Conservation (phyloP, 1,140 invertebrate genomes). For the Papilio glaucus region DNA sequence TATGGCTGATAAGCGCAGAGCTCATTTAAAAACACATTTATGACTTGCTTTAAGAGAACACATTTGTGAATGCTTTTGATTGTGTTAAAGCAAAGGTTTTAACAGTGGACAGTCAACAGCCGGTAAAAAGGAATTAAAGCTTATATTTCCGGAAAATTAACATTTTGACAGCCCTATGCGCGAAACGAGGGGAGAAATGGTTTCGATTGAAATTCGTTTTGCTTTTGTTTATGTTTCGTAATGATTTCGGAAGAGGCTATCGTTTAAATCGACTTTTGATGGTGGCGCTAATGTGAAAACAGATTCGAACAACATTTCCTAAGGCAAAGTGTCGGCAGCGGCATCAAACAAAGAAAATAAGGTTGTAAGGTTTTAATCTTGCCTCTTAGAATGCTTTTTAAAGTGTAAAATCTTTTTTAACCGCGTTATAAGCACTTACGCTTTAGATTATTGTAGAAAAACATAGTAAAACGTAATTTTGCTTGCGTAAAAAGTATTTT, state of each 20-base stretch:
- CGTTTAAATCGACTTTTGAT: conserved; percentile 30
- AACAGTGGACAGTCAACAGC: too few relatives aligned
- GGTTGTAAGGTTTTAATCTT: too few relatives aligned
- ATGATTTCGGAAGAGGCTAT: conserved; percentile 29
- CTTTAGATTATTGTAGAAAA: too few relatives aligned
- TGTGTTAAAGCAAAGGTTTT: neutral
- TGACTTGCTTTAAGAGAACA: neutral
- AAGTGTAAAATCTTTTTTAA: too few relatives aligned
- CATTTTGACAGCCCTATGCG: neutral
- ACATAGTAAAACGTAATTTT: too few relatives aligned
- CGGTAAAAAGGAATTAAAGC: too few relatives aligned
- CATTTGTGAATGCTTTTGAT: neutral
- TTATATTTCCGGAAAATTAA: too few relatives aligned
- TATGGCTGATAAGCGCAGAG: too few relatives aligned
- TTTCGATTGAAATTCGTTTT: conserved; percentile 34
- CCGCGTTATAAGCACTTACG: too few relatives aligned
- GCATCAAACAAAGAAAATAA: neutral
- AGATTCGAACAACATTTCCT: conserved; percentile 2
- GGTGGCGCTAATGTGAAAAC: conserved; percentile 30
- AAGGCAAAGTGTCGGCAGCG: conserved; percentile 3
- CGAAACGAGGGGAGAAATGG: conserved; percentile 6
- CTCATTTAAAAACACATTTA: too few relatives aligned
- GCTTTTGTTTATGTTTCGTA: conserved; percentile 15
- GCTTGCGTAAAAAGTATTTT: too few relatives aligned
- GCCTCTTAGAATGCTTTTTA: too few relatives aligned